Evolutionary conservation across 2,113 vertebrate genomes (phyloP).

Genomic region (Trogon surrucura): DNA sequence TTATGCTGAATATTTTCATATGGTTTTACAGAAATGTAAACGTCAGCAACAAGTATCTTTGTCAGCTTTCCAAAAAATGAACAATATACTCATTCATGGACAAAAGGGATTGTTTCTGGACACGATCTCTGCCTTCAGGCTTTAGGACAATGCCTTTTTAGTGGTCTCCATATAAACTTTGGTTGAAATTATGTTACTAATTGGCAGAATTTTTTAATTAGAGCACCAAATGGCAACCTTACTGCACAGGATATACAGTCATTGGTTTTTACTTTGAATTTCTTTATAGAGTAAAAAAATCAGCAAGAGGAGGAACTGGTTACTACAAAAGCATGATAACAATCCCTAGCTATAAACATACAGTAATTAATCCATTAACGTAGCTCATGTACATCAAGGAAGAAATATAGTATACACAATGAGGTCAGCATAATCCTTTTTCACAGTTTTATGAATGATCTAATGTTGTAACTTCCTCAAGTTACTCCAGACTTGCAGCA

Average conservation of each 20-base stretch:
- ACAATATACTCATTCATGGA: constrained; percentile 45
- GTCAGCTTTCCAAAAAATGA: constrained; percentile 63
- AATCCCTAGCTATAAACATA: constrained; percentile 68
- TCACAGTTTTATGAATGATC: constrained; percentile 17
- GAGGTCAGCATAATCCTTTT: constrained; percentile 58
- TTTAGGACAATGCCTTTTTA: constrained; percentile 52
- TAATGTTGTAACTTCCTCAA: background rate
- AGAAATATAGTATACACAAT: constrained; percentile 25
- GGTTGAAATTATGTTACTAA: constrained; percentile 72
- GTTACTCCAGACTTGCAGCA: background rate
- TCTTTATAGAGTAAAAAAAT: constrained; percentile 58
- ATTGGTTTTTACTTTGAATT: constrained; percentile 67
- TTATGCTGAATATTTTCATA: constrained; percentile 48
- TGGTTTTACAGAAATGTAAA: constrained; percentile 46
- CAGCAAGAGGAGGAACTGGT: constrained; percentile 27
- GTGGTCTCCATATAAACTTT: constrained; percentile 65
- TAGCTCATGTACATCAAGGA: constrained; percentile 9
- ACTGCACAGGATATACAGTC: constrained; percentile 52
- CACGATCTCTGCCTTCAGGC: constrained; percentile 56
- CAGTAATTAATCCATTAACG: constrained; percentile 75
- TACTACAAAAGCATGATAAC: constrained; percentile 56
- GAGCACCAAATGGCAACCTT: constrained; percentile 65
- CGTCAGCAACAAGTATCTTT: constrained; percentile 56
- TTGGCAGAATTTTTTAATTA: constrained; percentile 77
- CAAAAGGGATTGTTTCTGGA: constrained; percentile 63